These are phyloP conservation scores for Anthopleura sola DNA, from an alignment of 64 coral and sea anemone genomes.

Conservation along the genomic window DNA sequence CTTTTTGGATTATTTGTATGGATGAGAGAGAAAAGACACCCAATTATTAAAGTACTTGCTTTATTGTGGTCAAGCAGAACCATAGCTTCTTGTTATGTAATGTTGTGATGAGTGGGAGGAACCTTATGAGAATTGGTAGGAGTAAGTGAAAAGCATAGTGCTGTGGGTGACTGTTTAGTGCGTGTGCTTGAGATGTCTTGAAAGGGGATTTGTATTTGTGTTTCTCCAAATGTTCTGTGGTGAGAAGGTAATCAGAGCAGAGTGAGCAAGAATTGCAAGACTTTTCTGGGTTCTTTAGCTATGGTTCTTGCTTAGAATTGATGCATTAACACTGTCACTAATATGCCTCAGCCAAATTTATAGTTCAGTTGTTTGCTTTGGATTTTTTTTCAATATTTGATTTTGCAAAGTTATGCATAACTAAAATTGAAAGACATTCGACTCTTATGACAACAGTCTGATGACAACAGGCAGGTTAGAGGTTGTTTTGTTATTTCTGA, in stretches of 20 bases:
- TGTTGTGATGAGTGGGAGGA: neutral
- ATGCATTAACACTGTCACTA: neutral
- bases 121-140: neutral
- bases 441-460: neutral
- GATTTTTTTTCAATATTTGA: neutral
- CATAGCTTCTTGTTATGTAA: neutral
- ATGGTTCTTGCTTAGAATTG: slow-evolving; percentile 8
- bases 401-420: neutral
- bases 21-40: neutral
- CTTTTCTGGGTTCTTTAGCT: neutral
- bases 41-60: neutral
- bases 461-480: neutral
- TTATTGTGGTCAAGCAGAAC: neutral
- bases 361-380: neutral
- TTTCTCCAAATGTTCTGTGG: neutral
- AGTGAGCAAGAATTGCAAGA: neutral
- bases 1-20: neutral
- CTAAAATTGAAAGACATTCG: neutral
- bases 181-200: neutral
- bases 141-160: neutral
- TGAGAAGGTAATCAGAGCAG: neutral
- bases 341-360: neutral
- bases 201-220: neutral
- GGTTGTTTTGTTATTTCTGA: neutral
- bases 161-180: neutral